These are phyloP conservation scores for Betta splendens DNA, from an alignment of 2,797 vertebrate species.

Conservation along the genomic window DNA sequence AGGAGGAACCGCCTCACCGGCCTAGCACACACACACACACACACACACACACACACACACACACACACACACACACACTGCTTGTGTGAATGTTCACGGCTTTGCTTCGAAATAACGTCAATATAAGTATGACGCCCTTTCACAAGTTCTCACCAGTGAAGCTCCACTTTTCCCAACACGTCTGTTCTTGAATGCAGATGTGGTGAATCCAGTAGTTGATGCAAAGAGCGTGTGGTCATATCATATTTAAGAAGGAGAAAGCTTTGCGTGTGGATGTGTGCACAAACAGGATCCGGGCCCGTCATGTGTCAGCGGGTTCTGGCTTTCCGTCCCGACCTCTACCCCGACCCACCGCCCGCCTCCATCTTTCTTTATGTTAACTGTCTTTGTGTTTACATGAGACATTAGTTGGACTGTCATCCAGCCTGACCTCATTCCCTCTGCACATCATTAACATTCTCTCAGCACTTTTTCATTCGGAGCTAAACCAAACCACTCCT, in stretches of 20 bases:
- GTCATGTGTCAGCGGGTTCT: background rate
- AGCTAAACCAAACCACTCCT: conserved; percentile 34
- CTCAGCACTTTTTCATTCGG: conserved; percentile 61
- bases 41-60: too few species aligned
- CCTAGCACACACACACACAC: too few species aligned
- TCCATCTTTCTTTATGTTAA: background rate
- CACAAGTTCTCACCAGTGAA: too few species aligned
- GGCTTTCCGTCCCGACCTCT: conserved; percentile 5
- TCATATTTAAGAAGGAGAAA: background rate
- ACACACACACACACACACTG: too few species aligned
- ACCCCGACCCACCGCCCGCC: background rate
- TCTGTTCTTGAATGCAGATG: too few species aligned
- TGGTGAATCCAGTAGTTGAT: too few species aligned
- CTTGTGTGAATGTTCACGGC: conserved; percentile 14
- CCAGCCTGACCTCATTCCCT: conserved; percentile 43
- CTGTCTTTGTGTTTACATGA: conserved; percentile 36
- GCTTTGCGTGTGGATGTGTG: background rate
- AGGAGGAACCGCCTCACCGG: conserved; percentile 16
- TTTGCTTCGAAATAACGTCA: too few species aligned
- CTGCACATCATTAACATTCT: conserved; percentile 74
- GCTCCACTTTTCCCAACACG: too few species aligned
- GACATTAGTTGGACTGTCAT: conserved; percentile 56
- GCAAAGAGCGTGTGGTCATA: background rate
- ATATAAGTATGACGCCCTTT: background rate
- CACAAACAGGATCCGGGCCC: background rate